phyloP scores from a whole-genome alignment of 1,140 invertebrate genomes.

The Ylistrum balloti region DNA sequence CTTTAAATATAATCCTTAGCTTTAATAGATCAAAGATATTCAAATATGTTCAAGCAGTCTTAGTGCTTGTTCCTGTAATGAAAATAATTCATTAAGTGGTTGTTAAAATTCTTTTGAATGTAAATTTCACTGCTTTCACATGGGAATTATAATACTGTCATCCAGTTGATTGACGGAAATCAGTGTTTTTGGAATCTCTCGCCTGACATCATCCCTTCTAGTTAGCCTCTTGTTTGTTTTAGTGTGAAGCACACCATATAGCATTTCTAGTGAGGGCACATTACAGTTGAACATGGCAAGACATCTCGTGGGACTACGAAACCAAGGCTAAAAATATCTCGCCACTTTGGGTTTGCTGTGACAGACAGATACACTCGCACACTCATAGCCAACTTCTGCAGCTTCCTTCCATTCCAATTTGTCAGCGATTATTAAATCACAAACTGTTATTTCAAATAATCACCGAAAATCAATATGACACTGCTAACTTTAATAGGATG shows the following conservation, averaged over 20 bases:
- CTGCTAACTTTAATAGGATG: constrained; percentile 16
- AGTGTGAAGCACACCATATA: neutral
- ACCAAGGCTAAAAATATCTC: constrained; percentile 10
- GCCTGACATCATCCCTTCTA: neutral
- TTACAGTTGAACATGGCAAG: neutral
- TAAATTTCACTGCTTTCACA: too few species aligned
- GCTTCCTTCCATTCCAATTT: constrained; percentile 28
- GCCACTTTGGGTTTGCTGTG: neutral
- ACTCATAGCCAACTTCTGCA: neutral
- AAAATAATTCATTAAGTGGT: too few species aligned
- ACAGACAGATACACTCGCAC: constrained; percentile 23
- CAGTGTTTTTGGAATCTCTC: neutral
- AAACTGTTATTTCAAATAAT: constrained; percentile 40
- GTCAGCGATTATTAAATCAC: constrained; percentile 39
- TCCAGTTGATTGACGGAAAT: neutral
- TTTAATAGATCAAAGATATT: too few species aligned
- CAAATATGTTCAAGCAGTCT: too few species aligned
- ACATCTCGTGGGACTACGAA: neutral
- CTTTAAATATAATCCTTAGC: too few species aligned
- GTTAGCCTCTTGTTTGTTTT: neutral
- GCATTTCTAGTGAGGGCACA: neutral
- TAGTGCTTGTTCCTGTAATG: too few species aligned
- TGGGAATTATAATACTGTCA: too few species aligned
- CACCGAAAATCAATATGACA: constrained; percentile 10
- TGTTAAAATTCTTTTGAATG: too few species aligned